phyloP scores from a whole-genome alignment of 2,888 invertebrate species.

The Caenorhabditis sp. region DNA sequence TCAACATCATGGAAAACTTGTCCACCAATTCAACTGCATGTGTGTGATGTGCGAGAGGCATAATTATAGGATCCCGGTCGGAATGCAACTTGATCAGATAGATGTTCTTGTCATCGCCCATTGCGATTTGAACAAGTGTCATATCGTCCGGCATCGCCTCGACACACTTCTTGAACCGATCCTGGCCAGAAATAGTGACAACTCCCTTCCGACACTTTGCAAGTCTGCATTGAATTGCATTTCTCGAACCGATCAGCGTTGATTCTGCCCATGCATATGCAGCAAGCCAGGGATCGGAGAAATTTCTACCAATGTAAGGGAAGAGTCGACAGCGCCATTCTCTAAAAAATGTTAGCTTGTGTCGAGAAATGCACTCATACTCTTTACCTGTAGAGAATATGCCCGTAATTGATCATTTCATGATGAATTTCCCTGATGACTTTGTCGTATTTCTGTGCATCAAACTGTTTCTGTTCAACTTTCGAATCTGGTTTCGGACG shows the following conservation, averaged over 20 bases:
- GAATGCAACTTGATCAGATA: conserved; percentile 63
- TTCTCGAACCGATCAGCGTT: conserved; percentile 60
- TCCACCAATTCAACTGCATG: conserved; percentile 54
- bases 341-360: conserved; percentile 37
- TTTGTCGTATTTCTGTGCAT: background rate
- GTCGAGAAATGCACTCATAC: background rate
- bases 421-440: conserved; percentile 6
- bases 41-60: conserved; percentile 64
- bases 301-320: conserved; percentile 61
- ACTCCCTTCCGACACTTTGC: conserved; percentile 45
- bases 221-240: conserved; percentile 44
- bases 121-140: conserved; percentile 63
- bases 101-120: conserved; percentile 51
- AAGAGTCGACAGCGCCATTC: conserved; percentile 66
- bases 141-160: conserved; percentile 53
- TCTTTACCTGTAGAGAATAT: conserved; percentile 43
- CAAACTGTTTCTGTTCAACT: background rate
- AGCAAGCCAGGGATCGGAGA: conserved; percentile 55
- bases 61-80: conserved; percentile 58
- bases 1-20: conserved; percentile 47
- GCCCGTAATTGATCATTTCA: conserved; percentile 45
- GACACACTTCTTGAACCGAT: conserved; percentile 42
- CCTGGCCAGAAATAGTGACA: conserved; percentile 40
- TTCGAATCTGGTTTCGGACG: conserved; percentile 9
- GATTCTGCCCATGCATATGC: conserved; percentile 69